Conservation (phyloP, 2,888 invertebrate species). For the Scaptodrosophila latifasciaeformis region DNA sequence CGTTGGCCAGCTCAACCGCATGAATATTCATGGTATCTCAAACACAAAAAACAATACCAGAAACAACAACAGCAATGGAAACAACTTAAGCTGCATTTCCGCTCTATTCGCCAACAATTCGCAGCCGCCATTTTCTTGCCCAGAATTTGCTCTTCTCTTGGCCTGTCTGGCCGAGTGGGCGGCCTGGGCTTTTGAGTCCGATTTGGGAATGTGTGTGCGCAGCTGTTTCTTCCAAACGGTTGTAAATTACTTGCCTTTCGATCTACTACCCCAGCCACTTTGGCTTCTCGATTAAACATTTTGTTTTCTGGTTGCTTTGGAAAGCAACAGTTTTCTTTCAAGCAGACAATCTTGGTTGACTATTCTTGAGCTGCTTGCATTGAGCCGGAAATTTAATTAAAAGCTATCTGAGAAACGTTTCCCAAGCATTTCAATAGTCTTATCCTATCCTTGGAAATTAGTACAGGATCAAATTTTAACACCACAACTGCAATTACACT, state of each 20-base stretch:
- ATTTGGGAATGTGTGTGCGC: conserved; percentile 18
- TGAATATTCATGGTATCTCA: conserved; percentile 60
- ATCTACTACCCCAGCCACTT: too few relatives aligned
- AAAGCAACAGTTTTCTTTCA: conserved; percentile 52
- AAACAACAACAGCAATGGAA: conserved; percentile 12
- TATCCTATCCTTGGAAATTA: too few relatives aligned
- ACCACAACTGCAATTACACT: conserved; percentile 10
- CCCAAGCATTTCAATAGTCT: too few relatives aligned
- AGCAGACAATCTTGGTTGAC: conserved; percentile 54
- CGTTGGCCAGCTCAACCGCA: conserved; percentile 27
- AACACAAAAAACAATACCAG: conserved; percentile 46
- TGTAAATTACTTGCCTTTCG: conserved; percentile 1
- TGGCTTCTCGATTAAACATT: too few relatives aligned
- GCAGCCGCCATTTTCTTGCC: conserved; percentile 55
- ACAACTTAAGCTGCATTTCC: conserved; percentile 57
- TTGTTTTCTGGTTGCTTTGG: too few relatives aligned
- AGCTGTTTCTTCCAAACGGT: conserved; percentile 47
- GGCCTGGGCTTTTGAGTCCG: conserved; percentile 2
- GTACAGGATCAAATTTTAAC: too few relatives aligned
- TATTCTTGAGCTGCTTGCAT: conserved; percentile 5
- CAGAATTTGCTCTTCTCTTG: conserved; percentile 15
- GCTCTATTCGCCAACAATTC: conserved; percentile 57
- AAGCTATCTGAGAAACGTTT: too few relatives aligned
- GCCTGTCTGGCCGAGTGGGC: not conserved
- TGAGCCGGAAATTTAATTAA: conserved; percentile 63